A percentile compares a stretch with the other conserved stretches of the same genome.
Evolutionary conservation across 2,888 invertebrate genomes (phyloP).

Genomic region (Polymixis lichenea): DNA sequence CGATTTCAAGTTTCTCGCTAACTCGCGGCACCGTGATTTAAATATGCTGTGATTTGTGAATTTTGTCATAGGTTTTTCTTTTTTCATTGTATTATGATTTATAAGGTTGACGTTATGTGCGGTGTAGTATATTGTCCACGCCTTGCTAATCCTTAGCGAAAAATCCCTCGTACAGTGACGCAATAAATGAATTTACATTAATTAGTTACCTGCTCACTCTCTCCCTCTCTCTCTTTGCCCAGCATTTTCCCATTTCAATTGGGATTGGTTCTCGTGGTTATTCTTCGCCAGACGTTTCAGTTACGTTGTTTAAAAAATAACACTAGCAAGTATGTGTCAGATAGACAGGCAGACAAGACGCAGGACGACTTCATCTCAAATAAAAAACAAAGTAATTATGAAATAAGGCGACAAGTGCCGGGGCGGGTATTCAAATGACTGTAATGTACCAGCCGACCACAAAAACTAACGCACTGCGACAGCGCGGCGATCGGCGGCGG

Average conservation of each 20-base stretch:
- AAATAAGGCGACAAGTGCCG: constrained; percentile 41
- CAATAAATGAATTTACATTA: neutral
- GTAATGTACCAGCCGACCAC: constrained; percentile 17
- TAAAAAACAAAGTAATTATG: constrained; percentile 25
- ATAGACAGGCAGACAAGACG: constrained; percentile 7
- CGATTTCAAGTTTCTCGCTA: neutral
- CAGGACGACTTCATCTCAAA: constrained; percentile 17
- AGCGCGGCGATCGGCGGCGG: neutral
- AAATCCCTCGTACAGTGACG: neutral
- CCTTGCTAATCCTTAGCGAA: neutral
- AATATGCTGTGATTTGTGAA: neutral
- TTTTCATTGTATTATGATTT: neutral
- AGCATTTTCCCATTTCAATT: too few species aligned
- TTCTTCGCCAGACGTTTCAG: too few species aligned
- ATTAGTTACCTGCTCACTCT: neutral
- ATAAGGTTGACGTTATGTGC: neutral
- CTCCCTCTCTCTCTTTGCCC: too few species aligned
- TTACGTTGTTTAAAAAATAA: neutral
- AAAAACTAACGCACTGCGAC: constrained; percentile 38
- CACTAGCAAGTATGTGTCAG: neutral
- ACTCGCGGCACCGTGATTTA: neutral
- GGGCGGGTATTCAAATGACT: constrained; percentile 38
- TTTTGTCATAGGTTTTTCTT: too few species aligned
- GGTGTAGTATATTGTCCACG: neutral
- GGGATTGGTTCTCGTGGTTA: too few species aligned